These are phyloP conservation scores for Natator depressus DNA, from an alignment of 2,113 vertebrate genomes.

Conservation along the genomic window DNA sequence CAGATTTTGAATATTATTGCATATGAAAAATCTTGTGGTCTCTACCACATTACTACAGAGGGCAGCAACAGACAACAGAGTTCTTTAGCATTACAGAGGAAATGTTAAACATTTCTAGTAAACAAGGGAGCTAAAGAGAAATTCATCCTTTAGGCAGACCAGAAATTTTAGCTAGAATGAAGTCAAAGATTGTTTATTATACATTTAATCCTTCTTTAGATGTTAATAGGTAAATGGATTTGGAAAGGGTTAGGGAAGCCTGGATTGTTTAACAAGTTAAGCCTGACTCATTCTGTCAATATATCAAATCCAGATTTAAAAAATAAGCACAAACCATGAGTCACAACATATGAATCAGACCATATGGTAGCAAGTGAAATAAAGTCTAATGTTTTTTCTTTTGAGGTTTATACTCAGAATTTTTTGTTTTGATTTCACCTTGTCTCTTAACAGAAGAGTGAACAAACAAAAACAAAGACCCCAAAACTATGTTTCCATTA, in stretches of 20 bases:
- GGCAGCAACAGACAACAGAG: slow-evolving; percentile 84
- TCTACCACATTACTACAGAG: slow-evolving; percentile 81
- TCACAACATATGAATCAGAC: fast-evolving
- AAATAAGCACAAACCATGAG: background rate
- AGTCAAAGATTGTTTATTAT: background rate
- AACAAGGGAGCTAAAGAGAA: slow-evolving; percentile 66
- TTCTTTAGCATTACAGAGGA: slow-evolving; percentile 55
- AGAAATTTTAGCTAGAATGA: background rate
- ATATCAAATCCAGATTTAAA: background rate
- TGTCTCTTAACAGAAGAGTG: background rate
- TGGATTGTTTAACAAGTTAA: background rate
- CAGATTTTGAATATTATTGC: slow-evolving; percentile 5
- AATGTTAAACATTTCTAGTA: slow-evolving; percentile 57
- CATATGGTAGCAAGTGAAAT: fast-evolving
- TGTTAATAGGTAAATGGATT: background rate
- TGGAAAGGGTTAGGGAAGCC: background rate
- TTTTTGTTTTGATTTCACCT: background rate
- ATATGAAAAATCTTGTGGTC: slow-evolving; percentile 68
- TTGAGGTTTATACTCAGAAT: background rate
- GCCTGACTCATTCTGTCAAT: background rate
- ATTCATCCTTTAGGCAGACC: slow-evolving; percentile 33
- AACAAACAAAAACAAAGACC: background rate
- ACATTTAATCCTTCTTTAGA: background rate
- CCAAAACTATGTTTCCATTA: background rate
- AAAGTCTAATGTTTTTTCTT: fast-evolving